Conservation (phyloP, 2,888 invertebrate species). For the Dasypolia templi region DNA sequence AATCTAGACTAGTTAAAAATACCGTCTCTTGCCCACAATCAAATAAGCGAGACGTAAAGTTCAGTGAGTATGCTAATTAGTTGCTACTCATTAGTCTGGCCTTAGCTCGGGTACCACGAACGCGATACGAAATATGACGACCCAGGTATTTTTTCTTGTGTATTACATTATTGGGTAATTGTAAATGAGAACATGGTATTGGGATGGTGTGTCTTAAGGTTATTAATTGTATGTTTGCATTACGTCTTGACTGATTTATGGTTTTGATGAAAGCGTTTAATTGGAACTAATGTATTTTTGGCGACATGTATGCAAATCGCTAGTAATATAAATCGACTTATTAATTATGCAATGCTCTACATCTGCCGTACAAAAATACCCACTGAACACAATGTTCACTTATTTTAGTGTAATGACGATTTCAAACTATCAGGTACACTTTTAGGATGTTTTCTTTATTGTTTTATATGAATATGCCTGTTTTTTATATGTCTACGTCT, state of each 20-base stretch:
- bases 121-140: slow-evolving; percentile 30
- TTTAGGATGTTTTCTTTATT: background rate
- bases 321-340: background rate
- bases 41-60: slow-evolving; percentile 47
- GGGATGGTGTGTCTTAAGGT: slow-evolving; percentile 3
- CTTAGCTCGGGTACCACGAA: slow-evolving; percentile 29
- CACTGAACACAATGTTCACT: background rate
- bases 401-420: background rate
- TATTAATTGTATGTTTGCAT: slow-evolving; percentile 8
- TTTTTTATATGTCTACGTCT: background rate
- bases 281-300: background rate
- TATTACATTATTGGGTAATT: slow-evolving; percentile 23
- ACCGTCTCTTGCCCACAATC: slow-evolving; percentile 27
- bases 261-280: slow-evolving; percentile 12
- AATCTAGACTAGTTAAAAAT: slow-evolving; percentile 40
- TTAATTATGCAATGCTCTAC: background rate
- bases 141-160: slow-evolving; percentile 47
- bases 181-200: slow-evolving; percentile 19
- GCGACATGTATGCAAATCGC: background rate
- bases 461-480: background rate
- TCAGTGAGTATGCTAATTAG: slow-evolving; percentile 66
- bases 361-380: background rate
- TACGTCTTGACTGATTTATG: slow-evolving; percentile 35
- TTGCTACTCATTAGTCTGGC: slow-evolving; percentile 34
- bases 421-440: background rate